These are phyloP conservation scores for Marasmarcha lunaedactyla DNA, from an alignment of 2,888 invertebrate species.

Conservation along the genomic window DNA sequence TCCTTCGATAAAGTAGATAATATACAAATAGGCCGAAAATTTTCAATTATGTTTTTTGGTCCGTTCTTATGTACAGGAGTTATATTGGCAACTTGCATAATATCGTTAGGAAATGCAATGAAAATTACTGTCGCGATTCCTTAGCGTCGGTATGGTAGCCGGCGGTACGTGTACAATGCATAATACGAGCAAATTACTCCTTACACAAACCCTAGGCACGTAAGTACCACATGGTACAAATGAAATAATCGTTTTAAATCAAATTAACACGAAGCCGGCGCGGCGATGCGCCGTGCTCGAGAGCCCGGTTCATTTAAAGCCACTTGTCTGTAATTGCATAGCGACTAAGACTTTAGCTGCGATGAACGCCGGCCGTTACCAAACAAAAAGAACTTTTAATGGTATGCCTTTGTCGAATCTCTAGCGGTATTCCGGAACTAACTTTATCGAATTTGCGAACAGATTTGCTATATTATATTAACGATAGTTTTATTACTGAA, in stretches of 20 bases:
- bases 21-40: too few relatives aligned
- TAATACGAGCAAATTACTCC: not conserved
- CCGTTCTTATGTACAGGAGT: too few relatives aligned
- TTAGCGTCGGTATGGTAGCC: too few relatives aligned
- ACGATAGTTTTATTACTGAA: too few relatives aligned
- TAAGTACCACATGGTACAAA: not conserved
- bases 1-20: too few relatives aligned
- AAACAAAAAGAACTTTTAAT: constrained; percentile 63
- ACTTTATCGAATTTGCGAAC: too few relatives aligned
- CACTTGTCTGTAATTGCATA: constrained; percentile 68
- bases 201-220: not conserved
- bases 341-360: constrained; percentile 57
- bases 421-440: not conserved
- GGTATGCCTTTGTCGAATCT: constrained; percentile 34
- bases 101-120: too few relatives aligned
- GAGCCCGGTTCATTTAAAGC: constrained; percentile 67
- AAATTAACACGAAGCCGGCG: constrained; percentile 45
- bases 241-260: constrained; percentile 38
- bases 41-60: too few relatives aligned
- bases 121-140: too few relatives aligned
- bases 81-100: too few relatives aligned
- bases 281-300: constrained; percentile 64
- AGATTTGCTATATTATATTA: too few relatives aligned
- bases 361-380: constrained; percentile 46
- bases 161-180: not conserved